A percentile compares a stretch with the other conserved stretches of the same genome.
Conservation (phyloP, 2,797 vertebrate species). For the Girardinus metallicus region DNA sequence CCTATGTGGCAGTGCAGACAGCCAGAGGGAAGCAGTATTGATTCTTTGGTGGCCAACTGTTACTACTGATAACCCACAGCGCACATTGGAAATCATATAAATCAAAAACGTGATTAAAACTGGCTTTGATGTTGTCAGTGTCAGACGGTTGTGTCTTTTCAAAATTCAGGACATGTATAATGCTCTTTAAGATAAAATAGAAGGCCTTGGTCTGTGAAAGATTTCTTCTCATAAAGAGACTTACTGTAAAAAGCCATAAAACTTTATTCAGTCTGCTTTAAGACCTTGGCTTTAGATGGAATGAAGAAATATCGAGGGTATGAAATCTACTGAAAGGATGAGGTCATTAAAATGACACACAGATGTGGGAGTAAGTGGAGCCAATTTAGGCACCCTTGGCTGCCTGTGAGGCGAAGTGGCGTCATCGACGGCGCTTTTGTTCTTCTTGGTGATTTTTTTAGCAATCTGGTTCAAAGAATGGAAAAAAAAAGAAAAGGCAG, state of each 20-base stretch:
- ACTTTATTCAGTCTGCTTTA: slow-evolving; percentile 19
- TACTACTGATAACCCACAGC: slow-evolving; percentile 50
- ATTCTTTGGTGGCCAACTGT: slow-evolving; percentile 33
- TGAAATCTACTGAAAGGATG: slow-evolving; percentile 28
- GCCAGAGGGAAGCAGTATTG: slow-evolving; percentile 44
- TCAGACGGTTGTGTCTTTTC: neutral
- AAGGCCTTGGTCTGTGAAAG: slow-evolving; percentile 8
- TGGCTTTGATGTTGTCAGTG: slow-evolving; percentile 17
- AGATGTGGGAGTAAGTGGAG: slow-evolving; percentile 27
- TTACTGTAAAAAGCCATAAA: slow-evolving; percentile 35
- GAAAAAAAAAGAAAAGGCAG: slow-evolving; percentile 11
- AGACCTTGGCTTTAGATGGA: slow-evolving; percentile 29
- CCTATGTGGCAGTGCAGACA: slow-evolving; percentile 19
- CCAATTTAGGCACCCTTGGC: slow-evolving; percentile 27
- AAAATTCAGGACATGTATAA: slow-evolving; percentile 6
- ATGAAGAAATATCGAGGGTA: slow-evolving; percentile 22
- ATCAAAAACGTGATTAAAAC: slow-evolving; percentile 43
- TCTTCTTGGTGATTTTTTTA: slow-evolving; percentile 1
- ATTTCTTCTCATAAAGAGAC: slow-evolving; percentile 22
- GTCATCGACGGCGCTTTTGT: slow-evolving; percentile 4
- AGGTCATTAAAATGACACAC: slow-evolving; percentile 23
- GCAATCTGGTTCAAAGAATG: slow-evolving; percentile 9
- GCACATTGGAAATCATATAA: neutral
- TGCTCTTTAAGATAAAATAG: slow-evolving; percentile 23
- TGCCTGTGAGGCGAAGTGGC: slow-evolving; percentile 18